Percentiles rank a stretch among this genome's conserved stretches.
Conservation (phyloP, 2,888 invertebrate species). For the Platypus cylindrus region DNA sequence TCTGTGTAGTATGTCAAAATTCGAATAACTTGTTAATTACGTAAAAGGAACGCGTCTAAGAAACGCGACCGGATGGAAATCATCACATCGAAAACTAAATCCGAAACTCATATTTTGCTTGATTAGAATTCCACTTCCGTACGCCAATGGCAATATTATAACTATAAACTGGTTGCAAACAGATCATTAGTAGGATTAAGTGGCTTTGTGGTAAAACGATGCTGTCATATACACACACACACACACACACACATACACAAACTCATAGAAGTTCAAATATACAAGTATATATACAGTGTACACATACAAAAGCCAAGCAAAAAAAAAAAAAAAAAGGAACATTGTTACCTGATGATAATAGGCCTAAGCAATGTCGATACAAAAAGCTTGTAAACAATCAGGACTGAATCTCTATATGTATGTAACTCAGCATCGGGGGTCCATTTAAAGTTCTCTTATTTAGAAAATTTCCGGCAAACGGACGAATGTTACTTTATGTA, state of each 20-base stretch:
- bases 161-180: slow-evolving; percentile 18
- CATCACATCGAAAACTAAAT: no score
- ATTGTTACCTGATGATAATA: slow-evolving; percentile 28
- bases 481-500: no score
- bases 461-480: slow-evolving; percentile 3
- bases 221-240: slow-evolving; percentile 29
- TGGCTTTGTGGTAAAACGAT: slow-evolving; percentile 28
- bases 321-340: no score
- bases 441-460: slow-evolving; percentile 12
- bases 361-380: slow-evolving; percentile 12
- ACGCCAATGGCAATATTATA: slow-evolving; percentile 2
- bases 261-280: no score
- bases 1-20: no score
- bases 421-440: slow-evolving; percentile 29
- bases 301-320: no score
- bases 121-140: neutral
- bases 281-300: no score
- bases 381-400: slow-evolving; percentile 29
- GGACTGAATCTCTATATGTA: no score
- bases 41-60: no score
- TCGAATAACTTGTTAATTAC: no score
- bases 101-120: neutral
- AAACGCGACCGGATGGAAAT: no score
- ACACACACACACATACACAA: no score
- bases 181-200: slow-evolving; percentile 32